phyloP scores from a whole-genome alignment of 37 sponge, comb jelly and placozoan genomes.

The Beroe ovata region DNA sequence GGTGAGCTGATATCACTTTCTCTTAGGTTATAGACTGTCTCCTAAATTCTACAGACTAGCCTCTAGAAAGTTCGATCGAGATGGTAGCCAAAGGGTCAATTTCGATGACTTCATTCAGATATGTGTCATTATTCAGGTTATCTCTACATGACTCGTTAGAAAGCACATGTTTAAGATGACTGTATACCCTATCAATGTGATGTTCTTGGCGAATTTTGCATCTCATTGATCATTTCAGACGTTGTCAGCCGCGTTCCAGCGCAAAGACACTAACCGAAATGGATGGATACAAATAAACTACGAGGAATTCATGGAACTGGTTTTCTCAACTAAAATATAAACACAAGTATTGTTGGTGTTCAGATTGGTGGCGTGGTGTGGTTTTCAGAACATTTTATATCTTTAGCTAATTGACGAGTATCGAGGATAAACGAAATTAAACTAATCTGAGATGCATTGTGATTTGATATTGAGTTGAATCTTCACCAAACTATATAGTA shows the following conservation, averaged over 20 bases:
- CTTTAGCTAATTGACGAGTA: too few relatives aligned
- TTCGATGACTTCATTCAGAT: constrained; percentile 99
- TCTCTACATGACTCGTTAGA: too few relatives aligned
- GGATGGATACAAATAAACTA: constrained; percentile 96
- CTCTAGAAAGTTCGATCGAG: constrained; percentile 91
- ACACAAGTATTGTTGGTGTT: too few relatives aligned
- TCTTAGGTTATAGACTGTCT: constrained; percentile 87
- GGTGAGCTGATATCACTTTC: neutral
- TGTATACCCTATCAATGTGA: neutral
- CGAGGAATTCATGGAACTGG: constrained; percentile 94
- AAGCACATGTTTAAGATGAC: neutral
- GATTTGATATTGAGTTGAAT: too few relatives aligned
- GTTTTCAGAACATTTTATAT: too few relatives aligned
- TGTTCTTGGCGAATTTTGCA: neutral
- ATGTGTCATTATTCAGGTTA: constrained; percentile 92
- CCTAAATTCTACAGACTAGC: constrained; percentile 85
- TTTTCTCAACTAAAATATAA: constrained; percentile 70
- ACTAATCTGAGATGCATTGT: too few relatives aligned
- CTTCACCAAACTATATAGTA: too few relatives aligned
- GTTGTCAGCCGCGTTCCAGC: constrained; percentile 89
- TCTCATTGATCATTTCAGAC: too few relatives aligned
- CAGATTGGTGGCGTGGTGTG: too few relatives aligned
- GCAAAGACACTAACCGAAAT: constrained; percentile 86
- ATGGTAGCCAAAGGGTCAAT: constrained; percentile 79
- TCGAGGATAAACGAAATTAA: too few relatives aligned